Conservation (phyloP, 2,113 vertebrate species). For the Aythya baeri region DNA sequence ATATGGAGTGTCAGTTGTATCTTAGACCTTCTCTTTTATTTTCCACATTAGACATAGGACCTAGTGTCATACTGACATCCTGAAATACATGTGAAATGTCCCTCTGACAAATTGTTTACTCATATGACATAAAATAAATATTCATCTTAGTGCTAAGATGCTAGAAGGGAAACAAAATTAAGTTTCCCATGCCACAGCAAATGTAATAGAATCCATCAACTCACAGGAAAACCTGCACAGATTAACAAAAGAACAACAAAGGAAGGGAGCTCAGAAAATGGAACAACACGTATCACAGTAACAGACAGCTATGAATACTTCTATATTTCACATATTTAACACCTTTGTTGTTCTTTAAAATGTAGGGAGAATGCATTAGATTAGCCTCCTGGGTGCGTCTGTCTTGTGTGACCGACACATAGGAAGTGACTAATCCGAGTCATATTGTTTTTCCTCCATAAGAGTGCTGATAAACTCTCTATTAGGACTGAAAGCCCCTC, state of each 20-base stretch:
- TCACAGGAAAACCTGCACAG: not conserved
- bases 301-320: not conserved
- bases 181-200: not conserved
- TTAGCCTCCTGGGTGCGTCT: not conserved
- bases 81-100: not conserved
- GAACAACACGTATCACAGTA: not conserved
- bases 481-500: not conserved
- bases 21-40: not conserved
- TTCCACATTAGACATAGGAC: not conserved
- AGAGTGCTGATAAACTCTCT: conserved; percentile 25
- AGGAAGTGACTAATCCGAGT: not conserved
- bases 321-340: not conserved
- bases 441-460: not conserved
- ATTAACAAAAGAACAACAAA: not conserved
- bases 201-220: not conserved
- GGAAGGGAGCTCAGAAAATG: not conserved
- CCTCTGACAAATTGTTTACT: not conserved
- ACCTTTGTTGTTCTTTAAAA: not conserved
- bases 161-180: not conserved
- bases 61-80: not conserved
- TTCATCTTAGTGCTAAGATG: not conserved
- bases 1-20: not conserved
- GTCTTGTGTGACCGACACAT: not conserved
- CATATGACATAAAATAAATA: not conserved
- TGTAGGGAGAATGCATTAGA: not conserved